phyloP scores from a whole-genome alignment of 2,113 vertebrate genomes.

The Protobothrops mucrosquamatus region DNA sequence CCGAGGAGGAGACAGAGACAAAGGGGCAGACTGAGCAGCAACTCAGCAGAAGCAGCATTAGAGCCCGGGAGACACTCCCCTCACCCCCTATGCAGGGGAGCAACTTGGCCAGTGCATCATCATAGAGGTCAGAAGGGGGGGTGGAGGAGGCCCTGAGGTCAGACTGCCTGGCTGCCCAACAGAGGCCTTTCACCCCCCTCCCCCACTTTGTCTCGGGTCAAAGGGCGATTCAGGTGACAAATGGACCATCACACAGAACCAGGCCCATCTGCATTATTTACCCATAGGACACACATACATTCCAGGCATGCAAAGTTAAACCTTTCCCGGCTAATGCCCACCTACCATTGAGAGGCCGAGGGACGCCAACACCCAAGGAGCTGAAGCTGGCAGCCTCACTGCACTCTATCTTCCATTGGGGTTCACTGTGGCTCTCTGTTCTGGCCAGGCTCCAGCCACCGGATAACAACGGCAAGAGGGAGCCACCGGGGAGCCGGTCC shows the following conservation, averaged over 20 bases:
- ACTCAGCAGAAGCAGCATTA: background rate
- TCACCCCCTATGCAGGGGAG: background rate
- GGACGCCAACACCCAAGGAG: constrained; percentile 51
- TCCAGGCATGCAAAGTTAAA: background rate
- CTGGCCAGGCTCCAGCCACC: constrained; percentile 58
- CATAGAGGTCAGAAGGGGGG: background rate
- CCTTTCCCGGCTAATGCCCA: background rate
- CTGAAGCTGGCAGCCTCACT: constrained; percentile 61
- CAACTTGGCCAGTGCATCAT: background rate
- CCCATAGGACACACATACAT: background rate
- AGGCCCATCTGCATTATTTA: background rate
- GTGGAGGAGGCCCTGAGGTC: background rate
- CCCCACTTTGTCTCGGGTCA: background rate
- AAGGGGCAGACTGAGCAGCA: background rate
- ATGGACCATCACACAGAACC: background rate
- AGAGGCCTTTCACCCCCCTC: background rate
- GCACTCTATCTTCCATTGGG: constrained; percentile 58
- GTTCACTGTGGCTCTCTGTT: constrained; percentile 64
- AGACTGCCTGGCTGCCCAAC: background rate
- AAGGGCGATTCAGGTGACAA: background rate
- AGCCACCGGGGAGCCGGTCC: constrained; percentile 72
- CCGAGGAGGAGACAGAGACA: constrained; percentile 32
- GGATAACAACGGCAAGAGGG: constrained; percentile 58
- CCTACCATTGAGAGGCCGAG: constrained; percentile 82
- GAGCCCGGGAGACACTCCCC: background rate